Conservation (phyloP, 1,140 invertebrate species). For the Macrobrachium nipponense region DNA sequence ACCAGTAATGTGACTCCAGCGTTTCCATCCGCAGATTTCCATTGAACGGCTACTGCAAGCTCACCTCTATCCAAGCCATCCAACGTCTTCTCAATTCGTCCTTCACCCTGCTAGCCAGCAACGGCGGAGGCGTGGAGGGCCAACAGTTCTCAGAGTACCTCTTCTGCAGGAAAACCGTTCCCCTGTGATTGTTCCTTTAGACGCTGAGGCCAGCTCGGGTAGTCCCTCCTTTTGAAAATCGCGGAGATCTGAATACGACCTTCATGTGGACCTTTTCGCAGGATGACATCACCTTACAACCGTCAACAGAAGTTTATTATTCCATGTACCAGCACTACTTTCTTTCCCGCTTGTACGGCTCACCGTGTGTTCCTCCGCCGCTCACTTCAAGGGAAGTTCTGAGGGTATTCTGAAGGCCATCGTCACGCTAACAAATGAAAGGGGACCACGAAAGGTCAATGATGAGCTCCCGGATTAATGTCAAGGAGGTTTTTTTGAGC, state of each 20-base stretch:
- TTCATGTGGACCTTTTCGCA: no score
- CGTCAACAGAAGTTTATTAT: no score
- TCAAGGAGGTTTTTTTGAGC: no score
- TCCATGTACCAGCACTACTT: no score
- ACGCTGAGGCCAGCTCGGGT: neutral
- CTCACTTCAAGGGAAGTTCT: neutral
- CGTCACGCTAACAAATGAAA: neutral
- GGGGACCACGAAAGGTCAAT: no score
- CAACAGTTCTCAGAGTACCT: conserved; percentile 94
- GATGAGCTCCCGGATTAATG: no score
- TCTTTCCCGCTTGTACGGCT: no score
- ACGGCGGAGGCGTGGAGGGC: conserved; percentile 88
- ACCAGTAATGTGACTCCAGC: neutral
- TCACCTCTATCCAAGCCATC: conserved; percentile 91
- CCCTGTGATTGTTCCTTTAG: conserved; percentile 63
- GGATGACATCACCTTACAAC: no score
- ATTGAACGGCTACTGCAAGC: conserved; percentile 91
- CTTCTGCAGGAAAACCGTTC: conserved; percentile 77
- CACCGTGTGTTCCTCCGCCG: neutral
- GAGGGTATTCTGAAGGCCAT: neutral
- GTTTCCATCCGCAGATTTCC: conserved; percentile 77
- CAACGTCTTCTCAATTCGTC: conserved; percentile 86
- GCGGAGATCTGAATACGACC: neutral
- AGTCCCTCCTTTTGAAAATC: neutral
- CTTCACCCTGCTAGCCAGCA: conserved; percentile 85